Base-by-base conservation (phyloP, 2,113 vertebrate genomes). In the Nothoprocta perdicaria region DNA sequence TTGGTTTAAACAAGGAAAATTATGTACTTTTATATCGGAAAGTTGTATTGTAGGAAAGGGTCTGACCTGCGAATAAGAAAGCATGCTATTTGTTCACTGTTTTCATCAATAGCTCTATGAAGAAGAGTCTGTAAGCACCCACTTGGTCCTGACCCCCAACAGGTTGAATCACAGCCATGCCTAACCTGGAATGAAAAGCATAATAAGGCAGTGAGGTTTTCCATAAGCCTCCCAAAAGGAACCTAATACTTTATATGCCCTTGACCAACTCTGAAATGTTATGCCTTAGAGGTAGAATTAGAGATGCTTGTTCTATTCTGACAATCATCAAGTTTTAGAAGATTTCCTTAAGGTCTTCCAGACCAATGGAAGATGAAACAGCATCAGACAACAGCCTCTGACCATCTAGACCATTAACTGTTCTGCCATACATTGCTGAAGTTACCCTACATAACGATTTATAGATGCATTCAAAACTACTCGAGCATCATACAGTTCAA, bases 21-120 rank as follows among this genome's bases (percentile, higher is more conserved):
- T 6, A 38, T 4, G 6, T 5, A 18, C 33, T 10, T 27, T 38
- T 27, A n/a, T 2, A 4, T 31, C 10, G 14, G 22, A 21, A 66
- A 23, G 27, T 66, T 50, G 55, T 35, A 40, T 15, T 67, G 71
- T 2, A 81, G 74, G 69, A 84, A 16, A 10, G 33, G 14, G 2
- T 41, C 97, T 77, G 60, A 99, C 99, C 99, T 99, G 97, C 99
- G 99, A 86, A 99, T 98, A 69, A 99, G 99, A 94, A 99, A 99
- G 96, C 99, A 99, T 19, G 99, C 97, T 3, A 97, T 97, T 71
- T 98, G 95, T 88, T 99, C 99, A 14, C 98, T 99, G 95, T 99
- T 99, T 90, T 99, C 99, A 82, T 99, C 99, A 26, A 99, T 98
- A 76, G 99, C 99, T 97, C 99, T 97, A 67, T 99, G 99, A 57